Evolutionary conservation across 1,140 invertebrate species (phyloP).

Genomic region (Scaptomyza montana): DNA sequence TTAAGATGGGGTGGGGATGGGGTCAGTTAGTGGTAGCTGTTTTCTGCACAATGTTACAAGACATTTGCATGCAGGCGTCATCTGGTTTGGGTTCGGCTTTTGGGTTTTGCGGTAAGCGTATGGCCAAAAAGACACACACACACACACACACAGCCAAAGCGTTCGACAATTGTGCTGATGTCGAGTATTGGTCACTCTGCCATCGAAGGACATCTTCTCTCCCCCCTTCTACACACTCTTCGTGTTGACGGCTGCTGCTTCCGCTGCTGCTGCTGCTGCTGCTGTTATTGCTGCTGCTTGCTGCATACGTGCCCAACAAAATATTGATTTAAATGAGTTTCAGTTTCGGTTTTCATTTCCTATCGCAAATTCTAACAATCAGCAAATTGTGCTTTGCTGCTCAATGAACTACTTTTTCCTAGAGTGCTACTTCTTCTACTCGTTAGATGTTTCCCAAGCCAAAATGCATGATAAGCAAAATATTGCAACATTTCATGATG

Average conservation of each 20-base stretch:
- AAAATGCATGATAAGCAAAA: conserved; percentile 80
- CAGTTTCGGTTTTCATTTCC: conserved; percentile 81
- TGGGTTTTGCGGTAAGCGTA: conserved; percentile 65
- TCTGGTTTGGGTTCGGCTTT: conserved; percentile 62
- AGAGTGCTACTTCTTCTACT: conserved; percentile 42
- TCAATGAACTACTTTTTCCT: conserved; percentile 77
- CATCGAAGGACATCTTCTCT: background rate
- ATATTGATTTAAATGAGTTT: conserved; percentile 83
- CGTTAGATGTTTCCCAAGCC: conserved; percentile 66
- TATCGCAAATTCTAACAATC: conserved; percentile 77
- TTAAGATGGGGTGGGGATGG: background rate
- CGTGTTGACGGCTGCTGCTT: conserved; percentile 17
- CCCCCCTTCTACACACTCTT: conserved; percentile 34
- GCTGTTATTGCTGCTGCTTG: conserved; percentile 2
- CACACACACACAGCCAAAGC: conserved; percentile 6
- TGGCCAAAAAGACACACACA: conserved; percentile 50
- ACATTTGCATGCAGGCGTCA: conserved; percentile 81
- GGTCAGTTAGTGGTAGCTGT: conserved; percentile 3
- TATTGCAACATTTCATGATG: conserved; percentile 79
- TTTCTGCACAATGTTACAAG: conserved; percentile 60
- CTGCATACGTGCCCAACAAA: conserved; percentile 78
- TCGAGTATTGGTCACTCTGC: conserved; percentile 37
- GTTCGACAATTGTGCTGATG: conserved; percentile 76
- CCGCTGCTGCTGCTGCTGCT: conserved; percentile 4
- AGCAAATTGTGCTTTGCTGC: conserved; percentile 78